A percentile compares a stretch with the other conserved stretches of the same genome.
phyloP scores from a whole-genome alignment of 2,888 invertebrate species.

The Timandra comae region DNA sequence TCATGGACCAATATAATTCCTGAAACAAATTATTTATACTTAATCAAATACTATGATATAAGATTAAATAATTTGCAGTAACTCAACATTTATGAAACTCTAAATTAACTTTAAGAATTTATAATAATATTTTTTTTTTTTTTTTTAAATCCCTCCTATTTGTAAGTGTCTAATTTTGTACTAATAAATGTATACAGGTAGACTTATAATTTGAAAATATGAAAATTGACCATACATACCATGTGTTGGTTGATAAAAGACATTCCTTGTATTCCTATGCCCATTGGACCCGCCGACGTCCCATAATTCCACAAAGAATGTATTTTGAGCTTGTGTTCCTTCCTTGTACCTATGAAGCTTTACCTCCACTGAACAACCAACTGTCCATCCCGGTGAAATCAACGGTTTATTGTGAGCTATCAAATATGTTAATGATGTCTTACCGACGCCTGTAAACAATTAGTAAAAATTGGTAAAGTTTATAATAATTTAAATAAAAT shows the following conservation, averaged over 20 bases:
- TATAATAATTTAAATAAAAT: not conserved
- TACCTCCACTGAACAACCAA: constrained; percentile 97
- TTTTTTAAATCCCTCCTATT: no score
- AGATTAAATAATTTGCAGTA: no score
- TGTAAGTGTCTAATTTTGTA: no score
- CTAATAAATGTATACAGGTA: no score
- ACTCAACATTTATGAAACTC: no score
- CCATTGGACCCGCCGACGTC: constrained; percentile 97
- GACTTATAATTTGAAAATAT: no score
- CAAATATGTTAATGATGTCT: constrained; percentile 94
- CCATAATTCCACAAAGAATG: constrained; percentile 96
- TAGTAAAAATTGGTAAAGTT: not conserved
- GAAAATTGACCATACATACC: no score
- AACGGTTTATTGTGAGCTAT: constrained; percentile 92
- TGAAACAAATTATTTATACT: no score
- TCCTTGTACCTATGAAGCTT: constrained; percentile 96
- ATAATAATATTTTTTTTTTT: no score
- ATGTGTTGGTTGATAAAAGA: constrained; percentile 96
- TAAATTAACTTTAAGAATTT: no score
- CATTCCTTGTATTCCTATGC: constrained; percentile 93
- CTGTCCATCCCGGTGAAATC: constrained; percentile 93
- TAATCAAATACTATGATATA: no score
- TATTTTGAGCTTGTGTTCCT: constrained; percentile 92
- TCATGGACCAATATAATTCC: constrained; percentile 97
- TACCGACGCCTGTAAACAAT: constrained; percentile 90